Conservation (phyloP, 1,140 invertebrate species). For the Brachionus paranguensis region DNA sequence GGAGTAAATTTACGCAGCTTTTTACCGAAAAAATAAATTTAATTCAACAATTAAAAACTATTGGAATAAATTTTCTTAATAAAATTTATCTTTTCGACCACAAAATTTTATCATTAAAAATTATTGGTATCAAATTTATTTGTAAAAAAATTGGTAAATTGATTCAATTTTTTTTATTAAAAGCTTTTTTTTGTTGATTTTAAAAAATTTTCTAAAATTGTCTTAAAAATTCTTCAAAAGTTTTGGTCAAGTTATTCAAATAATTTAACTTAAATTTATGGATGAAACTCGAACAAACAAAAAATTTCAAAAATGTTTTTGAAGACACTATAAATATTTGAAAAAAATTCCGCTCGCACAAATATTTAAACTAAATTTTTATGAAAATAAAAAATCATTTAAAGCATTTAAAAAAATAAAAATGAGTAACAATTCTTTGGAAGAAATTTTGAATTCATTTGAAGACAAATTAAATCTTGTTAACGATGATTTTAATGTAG, state of each 20-base stretch:
- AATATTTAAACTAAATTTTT: background rate
- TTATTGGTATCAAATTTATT: too few relatives aligned
- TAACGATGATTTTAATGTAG: background rate
- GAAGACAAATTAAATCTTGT: conserved; percentile 26
- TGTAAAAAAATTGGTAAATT: too few relatives aligned
- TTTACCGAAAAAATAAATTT: too few relatives aligned
- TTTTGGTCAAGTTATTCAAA: background rate
- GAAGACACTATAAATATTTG: background rate
- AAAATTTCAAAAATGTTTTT: background rate
- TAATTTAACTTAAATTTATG: background rate
- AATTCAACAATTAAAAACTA: too few relatives aligned
- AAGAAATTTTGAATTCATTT: background rate
- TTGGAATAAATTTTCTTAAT: too few relatives aligned
- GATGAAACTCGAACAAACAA: background rate
- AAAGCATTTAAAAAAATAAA: background rate
- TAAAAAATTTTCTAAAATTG: background rate
- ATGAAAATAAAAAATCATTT: background rate
- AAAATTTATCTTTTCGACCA: too few relatives aligned
- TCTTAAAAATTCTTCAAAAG: background rate
- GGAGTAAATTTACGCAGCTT: too few relatives aligned
- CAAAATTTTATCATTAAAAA: too few relatives aligned
- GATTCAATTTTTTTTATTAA: background rate
- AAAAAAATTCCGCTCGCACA: background rate
- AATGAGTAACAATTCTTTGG: background rate
- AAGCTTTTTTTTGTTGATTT: background rate